phyloP scores from a whole-genome alignment of 2,888 invertebrate genomes.

The Dione juno region DNA sequence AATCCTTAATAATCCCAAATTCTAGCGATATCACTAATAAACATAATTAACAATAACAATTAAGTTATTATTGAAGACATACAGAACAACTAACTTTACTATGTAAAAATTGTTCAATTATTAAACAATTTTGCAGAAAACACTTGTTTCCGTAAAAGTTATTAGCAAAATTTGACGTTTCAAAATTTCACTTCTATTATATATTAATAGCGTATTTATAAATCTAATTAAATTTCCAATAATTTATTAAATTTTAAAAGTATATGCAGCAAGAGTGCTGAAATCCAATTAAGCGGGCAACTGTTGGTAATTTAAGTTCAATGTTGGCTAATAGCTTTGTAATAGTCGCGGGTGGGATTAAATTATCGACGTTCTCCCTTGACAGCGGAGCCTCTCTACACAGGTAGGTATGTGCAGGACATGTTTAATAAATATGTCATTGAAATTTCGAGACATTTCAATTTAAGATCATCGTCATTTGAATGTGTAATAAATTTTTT shows the following conservation, averaged over 20 bases:
- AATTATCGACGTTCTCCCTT: conserved; percentile 54
- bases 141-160: not conserved
- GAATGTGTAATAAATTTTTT: conserved; percentile 31
- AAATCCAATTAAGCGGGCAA: conserved; percentile 42
- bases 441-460: conserved; percentile 35
- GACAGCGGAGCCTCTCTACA: conserved; percentile 31
- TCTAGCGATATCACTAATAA: too few relatives aligned
- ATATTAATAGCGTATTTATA: conserved; percentile 2
- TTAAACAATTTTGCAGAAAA: not conserved
- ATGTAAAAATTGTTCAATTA: not conserved
- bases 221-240: conserved; percentile 7
- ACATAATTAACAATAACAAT: not conserved
- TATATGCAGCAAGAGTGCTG: conserved; percentile 22
- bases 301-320: conserved; percentile 45
- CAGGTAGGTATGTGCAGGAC: conserved; percentile 29
- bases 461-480: conserved; percentile 35
- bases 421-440: conserved; percentile 44
- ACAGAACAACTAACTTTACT: too few relatives aligned
- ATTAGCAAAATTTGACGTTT: not conserved
- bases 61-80: too few relatives aligned
- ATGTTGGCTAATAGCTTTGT: conserved; percentile 48
- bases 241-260: conserved; percentile 33
- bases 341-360: conserved; percentile 47
- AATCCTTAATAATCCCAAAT: too few relatives aligned
- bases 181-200: not conserved